phyloP scores from a whole-genome alignment of 2,888 invertebrate species.

The Oxyteleia sp. region DNA sequence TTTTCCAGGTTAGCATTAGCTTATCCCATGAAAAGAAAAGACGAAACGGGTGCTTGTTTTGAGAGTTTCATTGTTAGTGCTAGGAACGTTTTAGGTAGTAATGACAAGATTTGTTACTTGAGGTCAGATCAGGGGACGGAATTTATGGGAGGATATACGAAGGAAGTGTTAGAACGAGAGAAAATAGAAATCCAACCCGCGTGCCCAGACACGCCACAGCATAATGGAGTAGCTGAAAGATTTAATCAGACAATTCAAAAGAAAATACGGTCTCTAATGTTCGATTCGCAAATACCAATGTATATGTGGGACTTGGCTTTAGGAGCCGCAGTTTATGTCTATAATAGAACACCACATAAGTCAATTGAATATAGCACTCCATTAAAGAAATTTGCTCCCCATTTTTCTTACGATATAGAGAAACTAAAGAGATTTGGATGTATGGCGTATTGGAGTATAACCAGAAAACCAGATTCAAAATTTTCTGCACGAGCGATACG shows the following conservation, averaged over 20 bases:
- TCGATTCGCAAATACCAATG: neutral
- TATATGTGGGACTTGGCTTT: constrained; percentile 4
- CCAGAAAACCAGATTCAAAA: constrained; percentile 65
- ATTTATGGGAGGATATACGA: too few relatives aligned
- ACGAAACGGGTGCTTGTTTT: neutral
- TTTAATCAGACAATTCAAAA: neutral
- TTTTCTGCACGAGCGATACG: constrained; percentile 57
- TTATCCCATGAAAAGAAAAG: neutral
- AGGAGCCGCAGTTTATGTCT: too few relatives aligned
- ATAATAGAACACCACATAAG: too few relatives aligned
- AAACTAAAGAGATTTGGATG: too few relatives aligned
- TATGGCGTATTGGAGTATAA: too few relatives aligned
- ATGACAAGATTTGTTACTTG: neutral
- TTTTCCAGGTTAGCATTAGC: neutral
- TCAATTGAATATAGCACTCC: too few relatives aligned
- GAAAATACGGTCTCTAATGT: neutral
- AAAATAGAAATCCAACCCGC: constrained; percentile 27
- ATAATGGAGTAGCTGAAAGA: constrained; percentile 25
- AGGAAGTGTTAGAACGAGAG: neutral
- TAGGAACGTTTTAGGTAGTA: neutral
- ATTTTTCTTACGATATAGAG: too few relatives aligned
- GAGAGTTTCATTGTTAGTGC: neutral
- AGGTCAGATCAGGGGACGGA: too few relatives aligned
- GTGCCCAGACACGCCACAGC: neutral
- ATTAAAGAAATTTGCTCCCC: too few relatives aligned